Base-by-base conservation (phyloP, 2,888 invertebrate genomes). In the Nomada ferruginata region DNA sequence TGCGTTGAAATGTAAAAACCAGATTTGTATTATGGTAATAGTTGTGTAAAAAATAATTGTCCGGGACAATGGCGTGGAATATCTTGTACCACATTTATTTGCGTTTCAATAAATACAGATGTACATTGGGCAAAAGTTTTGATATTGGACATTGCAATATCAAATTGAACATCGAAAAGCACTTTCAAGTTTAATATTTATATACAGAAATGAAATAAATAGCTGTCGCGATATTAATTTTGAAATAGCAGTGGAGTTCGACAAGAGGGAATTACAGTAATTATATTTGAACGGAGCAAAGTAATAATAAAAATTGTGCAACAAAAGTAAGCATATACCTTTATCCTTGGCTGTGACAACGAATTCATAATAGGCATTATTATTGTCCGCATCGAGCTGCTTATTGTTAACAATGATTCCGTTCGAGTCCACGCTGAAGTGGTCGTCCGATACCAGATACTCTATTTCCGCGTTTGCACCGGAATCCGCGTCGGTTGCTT, bases 341-440 rank as follows among this genome's bases (percentile, higher is more conserved):
- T 98, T 98, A 92, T 99, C 99, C 93, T 97, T 98, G 11, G 99
- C 99, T 2, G 98, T 98, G 29, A 99, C 98, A 47, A 96, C 96
- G 92, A 99, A 98, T 93, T 99, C 98, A 92, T 98, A 98, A 94
- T 98, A 98, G 60, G 98, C 98, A 93, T 98, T 98, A 92, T 98
- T 98, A 92, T 98, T 98, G 93, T 99, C 99, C 9, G 99, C 99
- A 92, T 99, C 99, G 75, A 99, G 94, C 92, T 98, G 97, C 91
- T 97, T 97, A 93, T 98, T 97, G 92, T 98, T 98, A 68, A 97
- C 97, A 85, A 99, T 98, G 73, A 98, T 97, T 55, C 99, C 99
- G 91, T 97, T 97, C 11, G 97, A 96, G 93, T 99, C 98, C 15
- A 99, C 98, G 84, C 97, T 97, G 94, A 99, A 99, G 94, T 99